Base-by-base conservation (phyloP, 2,797 vertebrate genomes). In the Sebastolobus altivelis region DNA sequence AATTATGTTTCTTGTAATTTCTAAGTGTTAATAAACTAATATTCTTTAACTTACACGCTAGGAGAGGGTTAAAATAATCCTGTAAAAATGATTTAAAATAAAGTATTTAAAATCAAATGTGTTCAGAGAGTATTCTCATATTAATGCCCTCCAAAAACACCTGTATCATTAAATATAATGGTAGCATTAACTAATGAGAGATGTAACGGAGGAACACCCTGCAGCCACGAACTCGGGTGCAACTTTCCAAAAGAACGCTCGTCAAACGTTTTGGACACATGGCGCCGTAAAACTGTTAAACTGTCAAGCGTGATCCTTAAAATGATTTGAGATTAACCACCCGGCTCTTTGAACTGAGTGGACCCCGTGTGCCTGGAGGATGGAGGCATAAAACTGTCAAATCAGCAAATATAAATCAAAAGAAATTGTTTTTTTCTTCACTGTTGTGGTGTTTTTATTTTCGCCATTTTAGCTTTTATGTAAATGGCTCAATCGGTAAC, bases 281-380 rank as follows among this genome's bases (percentile, higher is more conserved):
- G 2, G 33, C 18, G 25, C 69, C 71, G 56, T 46, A 33, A 87
- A 87, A 38, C 29, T 52, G 49, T 85, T 68, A 80, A 91, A 80
- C 73, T 86, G 83, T 88, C 81, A 74, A 1, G 14, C 80, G 16
- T 14, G 33, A 88, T 79, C 59, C 27, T 13, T 31, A 2, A 65
- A 75, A 31, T 77, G 11, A 84, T 65, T 74, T 84, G 73, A 77
- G 78, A 88, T 62, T n/a, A 85, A 61, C 46, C 88, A 65, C 52
- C 25, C 12, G 8, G 6, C 65, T 54, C 77, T 85, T 80, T 79
- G 77, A 88, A 83, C 83, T 52, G 33, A 76, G 61, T 0, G 7
- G 43, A 68, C 37, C 18, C 7, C 6, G 16, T n/a, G 40, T 37
- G 55, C 49, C 54, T 54, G n/a, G 12, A 78, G 60, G 54, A 16